Base-by-base conservation (phyloP, 2,113 vertebrate species). In the Procapra przewalskii region DNA sequence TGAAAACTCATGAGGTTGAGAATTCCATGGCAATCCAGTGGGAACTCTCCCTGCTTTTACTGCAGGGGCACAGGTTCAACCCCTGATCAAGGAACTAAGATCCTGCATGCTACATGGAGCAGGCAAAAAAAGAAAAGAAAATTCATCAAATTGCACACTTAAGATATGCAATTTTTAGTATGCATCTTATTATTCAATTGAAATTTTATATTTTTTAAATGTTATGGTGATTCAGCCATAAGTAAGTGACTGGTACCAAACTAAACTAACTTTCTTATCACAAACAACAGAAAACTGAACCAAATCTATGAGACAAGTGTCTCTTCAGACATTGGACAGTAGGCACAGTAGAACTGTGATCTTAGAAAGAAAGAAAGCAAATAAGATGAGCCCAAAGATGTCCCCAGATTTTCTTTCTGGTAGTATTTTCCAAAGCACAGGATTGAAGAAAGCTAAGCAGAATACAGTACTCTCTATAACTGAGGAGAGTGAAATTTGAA, bases 141-240 rank as follows among this genome's bases (percentile, higher is more conserved):
- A 59, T 92, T 89, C 12, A 7, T 82, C 50, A 92, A 92, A 7
- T 25, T 94, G 6, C 88, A 80, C 14, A 25, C 10, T 52, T 96
- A 77, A 45, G 27, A 43, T 81, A 59, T 40, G 16, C 8, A 77
- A 54, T 16, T 90, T 95, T 60, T 36, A 82, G 27, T 96, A 84
- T n/a, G 16, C 54, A 84, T 48, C 88, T 91, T 91, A 33, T 59
- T 91, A 93, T 80, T 93, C 31, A 52, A 45, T 86, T 83, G 31
- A 79, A 94, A 89, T 16, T 54, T 94, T 67, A 50, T 40, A 87
- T 97, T 88, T 97, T 77, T 36, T 80, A 95, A 93, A 77, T 92
- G 50, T 60, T 90, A 92, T 43, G 15, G 19, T 64, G 21, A 82
- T 82, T 23, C 16, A 86, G 48, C 7, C 54, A 79, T 85, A 50